Evolutionary conservation across 1,140 invertebrate genomes (phyloP), one percentile per base, ranked within the genome.

Genomic region (Drosophila eugracilis): DNA sequence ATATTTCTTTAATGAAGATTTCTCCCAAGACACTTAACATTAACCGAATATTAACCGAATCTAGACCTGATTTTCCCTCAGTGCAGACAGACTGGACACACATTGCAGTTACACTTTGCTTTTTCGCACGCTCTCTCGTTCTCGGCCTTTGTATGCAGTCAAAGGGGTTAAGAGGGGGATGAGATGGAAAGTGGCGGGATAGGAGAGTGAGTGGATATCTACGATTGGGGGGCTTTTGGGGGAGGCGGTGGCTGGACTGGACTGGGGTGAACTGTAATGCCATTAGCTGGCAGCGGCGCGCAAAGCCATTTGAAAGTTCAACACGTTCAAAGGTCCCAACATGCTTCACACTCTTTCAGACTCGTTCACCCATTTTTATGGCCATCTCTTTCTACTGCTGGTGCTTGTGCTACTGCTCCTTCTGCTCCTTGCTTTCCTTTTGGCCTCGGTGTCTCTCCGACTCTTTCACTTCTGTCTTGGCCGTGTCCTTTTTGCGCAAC

Each of bases 281-380:
- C 81, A 86, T 86, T 86, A 86, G 81, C 83, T 88, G 83, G 71
- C 81, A 85, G 80, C 81, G 81, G 80, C 81, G 83, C 58, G 81
- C 81, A 86, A 81, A 86, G 83, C 83, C 81, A 86, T 86, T 86
- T 86, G 81, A 86, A 86, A 86, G 81, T 86, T 86, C 81, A 86
- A 86, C 81, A 86, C 81, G 81, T 86, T 86, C 81, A 86, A 86
- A 86, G 81, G 83, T 86, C 77, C 80, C 65, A 67, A 85, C 81
- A 86, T 85, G 81, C 74, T 72, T 78, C 57, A 65, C 70, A 62
- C 58, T 50, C 47, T 75, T 58, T 75, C 69, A 74, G 59, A 50
- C 45, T 57, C 44, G 34, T 69, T 71, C 47, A 36, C 9, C 59
- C 44, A 45, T 58, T 47, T 44, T 76, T 41, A 41, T 59, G 36